These are phyloP conservation scores for Brienomyrus longianalis DNA, from an alignment of 2,113 vertebrate species.

Conservation along the genomic window DNA sequence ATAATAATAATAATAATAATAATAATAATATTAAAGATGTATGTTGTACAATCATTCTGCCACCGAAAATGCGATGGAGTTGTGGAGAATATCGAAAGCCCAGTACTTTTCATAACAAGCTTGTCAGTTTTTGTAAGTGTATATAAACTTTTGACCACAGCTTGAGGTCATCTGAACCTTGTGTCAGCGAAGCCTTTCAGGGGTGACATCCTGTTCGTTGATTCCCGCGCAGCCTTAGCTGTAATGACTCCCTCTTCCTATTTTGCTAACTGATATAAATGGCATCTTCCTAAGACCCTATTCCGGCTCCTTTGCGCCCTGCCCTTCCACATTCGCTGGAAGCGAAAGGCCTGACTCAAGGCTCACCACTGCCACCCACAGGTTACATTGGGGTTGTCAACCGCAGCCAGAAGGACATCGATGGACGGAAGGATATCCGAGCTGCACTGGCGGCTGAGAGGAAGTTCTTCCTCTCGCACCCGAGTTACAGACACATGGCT, in stretches of 20 bases:
- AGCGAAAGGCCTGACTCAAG: not conserved
- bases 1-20: no score
- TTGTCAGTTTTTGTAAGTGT: not conserved
- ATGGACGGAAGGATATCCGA: conserved; percentile 87
- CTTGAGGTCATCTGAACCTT: not conserved
- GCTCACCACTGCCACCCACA: conserved; percentile 34
- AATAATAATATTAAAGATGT: not conserved
- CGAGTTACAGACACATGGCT: conserved; percentile 84
- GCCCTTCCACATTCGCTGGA: not conserved
- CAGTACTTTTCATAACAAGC: not conserved
- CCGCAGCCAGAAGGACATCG: conserved; percentile 95
- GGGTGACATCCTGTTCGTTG: not conserved
- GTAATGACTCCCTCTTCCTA: not conserved
- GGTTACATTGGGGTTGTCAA: conserved; percentile 95
- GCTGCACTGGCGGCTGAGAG: conserved; percentile 82
- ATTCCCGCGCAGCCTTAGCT: not conserved
- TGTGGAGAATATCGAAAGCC: not conserved
- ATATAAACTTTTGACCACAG: not conserved
- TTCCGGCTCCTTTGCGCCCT: not conserved
- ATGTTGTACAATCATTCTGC: not conserved
- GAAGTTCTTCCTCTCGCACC: conserved; percentile 95
- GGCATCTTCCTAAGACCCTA: not conserved
- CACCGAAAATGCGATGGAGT: not conserved
- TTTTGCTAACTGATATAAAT: not conserved
- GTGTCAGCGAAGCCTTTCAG: not conserved